Evolutionary conservation across 2,888 invertebrate species (phyloP), one percentile per base, ranked within the genome.

Genomic region (Biston betularia): DNA sequence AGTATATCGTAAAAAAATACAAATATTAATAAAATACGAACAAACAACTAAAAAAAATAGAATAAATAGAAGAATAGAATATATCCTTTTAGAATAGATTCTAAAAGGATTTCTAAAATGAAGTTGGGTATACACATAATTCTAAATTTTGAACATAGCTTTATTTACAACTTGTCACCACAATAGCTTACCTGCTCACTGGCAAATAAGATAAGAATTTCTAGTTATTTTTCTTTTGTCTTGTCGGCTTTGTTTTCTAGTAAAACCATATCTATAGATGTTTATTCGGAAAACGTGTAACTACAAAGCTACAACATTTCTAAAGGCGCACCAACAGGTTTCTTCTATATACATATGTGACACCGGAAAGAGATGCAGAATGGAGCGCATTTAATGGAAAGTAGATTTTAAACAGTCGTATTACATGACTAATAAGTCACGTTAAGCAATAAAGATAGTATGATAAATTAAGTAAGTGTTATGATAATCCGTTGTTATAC

Each of bases 301-400:
- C 24, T 9, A 15, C 46, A 24, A 24, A 14, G 7, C 45, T 24
- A 49, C 48, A 33, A 53, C 10, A 14, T 35, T 38, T 53, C 38
- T 48, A 44, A 44, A 12, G 38, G 9, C 44, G 6, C 49, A 50
- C n/a, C 14, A 6, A 11, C 59, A 55, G 60, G 59, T 53, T 61
- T 65, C 65, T 24, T 3, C 24, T 24, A 24, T 24, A n/a, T 24
- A 55, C 65, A 42, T 34, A 54, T 68, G 69, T 45, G 55, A 60
- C 70, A 73, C 78, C 70, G 72, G 74, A 79, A 72, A 77, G 75
- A 75, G 70, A 78, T 65, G 69, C 75, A 81, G 79, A 76, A 81
- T 81, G 72, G 15, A 66, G 70, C 62, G 57, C 70, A 61, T 70
- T 62, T 56, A 35, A 62, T 59, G 64, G 63, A 57, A 77, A 79